Percentiles rank a stretch among this genome's conserved stretches.
phyloP scores from a whole-genome alignment of 2,113 vertebrate genomes.

The Bos indicus region DNA sequence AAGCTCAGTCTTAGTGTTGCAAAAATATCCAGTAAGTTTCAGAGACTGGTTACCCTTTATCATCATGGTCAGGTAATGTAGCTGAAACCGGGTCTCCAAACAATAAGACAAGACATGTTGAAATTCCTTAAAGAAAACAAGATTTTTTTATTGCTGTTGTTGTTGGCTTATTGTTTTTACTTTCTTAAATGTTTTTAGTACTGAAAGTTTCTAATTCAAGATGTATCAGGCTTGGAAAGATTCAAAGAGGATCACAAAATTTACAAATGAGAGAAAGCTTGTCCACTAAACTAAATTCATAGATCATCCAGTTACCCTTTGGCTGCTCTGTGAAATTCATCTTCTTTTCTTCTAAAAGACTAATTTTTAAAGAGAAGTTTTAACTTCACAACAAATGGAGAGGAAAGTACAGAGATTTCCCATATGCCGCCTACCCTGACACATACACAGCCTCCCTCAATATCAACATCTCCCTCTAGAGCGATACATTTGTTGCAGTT shows the following conservation, averaged over 20 bases:
- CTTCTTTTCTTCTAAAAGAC: not conserved
- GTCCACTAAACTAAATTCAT: not conserved
- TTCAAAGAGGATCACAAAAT: not conserved
- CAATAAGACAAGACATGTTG: not conserved
- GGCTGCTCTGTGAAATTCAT: not conserved
- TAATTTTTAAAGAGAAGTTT: not conserved
- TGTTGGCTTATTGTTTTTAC: not conserved
- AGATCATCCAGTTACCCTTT: not conserved
- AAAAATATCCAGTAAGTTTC: not conserved
- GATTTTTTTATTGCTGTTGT: not conserved
- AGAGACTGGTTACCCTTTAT: not conserved
- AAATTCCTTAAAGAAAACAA: not conserved
- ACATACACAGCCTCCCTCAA: not conserved
- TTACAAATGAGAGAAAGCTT: not conserved
- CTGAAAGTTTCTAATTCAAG: not conserved
- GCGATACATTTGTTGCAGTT: not conserved
- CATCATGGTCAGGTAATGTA: not conserved
- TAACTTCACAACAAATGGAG: not conserved
- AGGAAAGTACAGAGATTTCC: not conserved
- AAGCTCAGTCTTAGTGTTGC: not conserved
- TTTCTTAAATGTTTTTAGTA: not conserved
- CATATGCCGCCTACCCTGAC: not conserved
- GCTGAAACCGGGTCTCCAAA: not conserved
- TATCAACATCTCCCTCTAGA: not conserved
- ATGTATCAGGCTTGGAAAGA: not conserved